Base-by-base conservation (phyloP, 2,888 invertebrate species). In the Ichneumoninae sp. region DNA sequence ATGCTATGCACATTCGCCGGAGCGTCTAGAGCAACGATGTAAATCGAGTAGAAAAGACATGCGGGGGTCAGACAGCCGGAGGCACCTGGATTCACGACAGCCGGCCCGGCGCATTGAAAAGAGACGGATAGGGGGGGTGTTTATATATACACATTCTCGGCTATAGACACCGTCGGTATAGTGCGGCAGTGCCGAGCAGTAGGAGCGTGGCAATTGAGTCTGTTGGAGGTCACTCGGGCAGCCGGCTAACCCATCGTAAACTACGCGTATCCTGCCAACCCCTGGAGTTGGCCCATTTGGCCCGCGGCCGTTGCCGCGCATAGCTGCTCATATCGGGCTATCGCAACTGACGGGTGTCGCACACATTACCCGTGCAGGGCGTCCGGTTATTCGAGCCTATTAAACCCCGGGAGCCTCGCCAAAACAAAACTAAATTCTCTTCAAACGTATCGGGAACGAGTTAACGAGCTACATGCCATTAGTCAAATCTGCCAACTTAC, bases 221-320 rank as follows among this genome's bases (percentile, higher is more conserved):
- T 75, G 83, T 69, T 78, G 78, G 80, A 86, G 87, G 87, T 87
- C 87, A 86, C 76, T 86, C 80, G 82, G 82, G 65, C 83, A 86
- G 66, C 76, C 52, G 76, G 74, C 50, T 54, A 65, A 74, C 60
- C 65, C 72, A 71, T 82, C 85, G 82, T 85, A 84, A 85, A 82
- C 83, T 77, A 72, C 62, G 33, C 80, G 72, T 77, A 84, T 77
- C 72, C 71, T 52, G 68, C 80, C 54, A 76, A 36, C 72, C 69
- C 68, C 62, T 52, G 44, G 52, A 44, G 54, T 44, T 44, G 69
- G 78, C 6, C 33, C 62, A 16, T 81, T 68, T 60, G 60, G 40
- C 65, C 70, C 40, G 62, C 69, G 30, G 70, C 33, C 69, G 57
- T 36, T 60, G 47, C 52, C 60, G 30, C 47, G 16, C 36, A 47